phyloP scores from a whole-genome alignment of 2,888 invertebrate genomes.

The Archaeoteleia sp. region DNA sequence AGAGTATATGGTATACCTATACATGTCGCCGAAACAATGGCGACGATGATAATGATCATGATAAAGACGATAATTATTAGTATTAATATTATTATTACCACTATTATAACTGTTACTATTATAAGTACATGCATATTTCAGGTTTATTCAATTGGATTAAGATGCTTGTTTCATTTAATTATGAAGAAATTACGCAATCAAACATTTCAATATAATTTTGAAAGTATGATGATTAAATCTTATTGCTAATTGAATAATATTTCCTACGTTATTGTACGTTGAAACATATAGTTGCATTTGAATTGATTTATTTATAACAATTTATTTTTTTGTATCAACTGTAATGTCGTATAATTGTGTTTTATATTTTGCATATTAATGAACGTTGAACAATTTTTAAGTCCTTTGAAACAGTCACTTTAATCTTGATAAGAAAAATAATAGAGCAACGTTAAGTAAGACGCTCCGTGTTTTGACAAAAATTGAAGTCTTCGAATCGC shows the following conservation, averaged over 20 bases:
- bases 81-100: constrained; percentile 51
- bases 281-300: constrained; percentile 17
- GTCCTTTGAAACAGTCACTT: constrained; percentile 6
- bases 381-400: constrained; percentile 7
- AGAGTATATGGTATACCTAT: constrained; percentile 63
- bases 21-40: constrained; percentile 57
- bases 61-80: constrained; percentile 54
- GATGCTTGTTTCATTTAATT: constrained; percentile 25
- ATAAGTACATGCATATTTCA: constrained; percentile 31
- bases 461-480: background rate
- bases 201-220: background rate
- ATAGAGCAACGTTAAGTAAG: background rate
- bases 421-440: constrained; percentile 8
- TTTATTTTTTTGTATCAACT: constrained; percentile 8
- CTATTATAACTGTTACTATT: constrained; percentile 40
- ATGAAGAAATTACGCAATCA: too few species aligned
- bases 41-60: constrained; percentile 59
- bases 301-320: constrained; percentile 3
- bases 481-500: constrained; percentile 1
- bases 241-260: constrained; percentile 7
- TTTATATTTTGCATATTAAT: too few species aligned
- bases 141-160: constrained; percentile 14
- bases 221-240: constrained; percentile 1
- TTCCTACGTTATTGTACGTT: too few species aligned
- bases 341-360: background rate